Evolutionary conservation across 2,888 invertebrate species (phyloP).

Genomic region (Agrochola macilenta): DNA sequence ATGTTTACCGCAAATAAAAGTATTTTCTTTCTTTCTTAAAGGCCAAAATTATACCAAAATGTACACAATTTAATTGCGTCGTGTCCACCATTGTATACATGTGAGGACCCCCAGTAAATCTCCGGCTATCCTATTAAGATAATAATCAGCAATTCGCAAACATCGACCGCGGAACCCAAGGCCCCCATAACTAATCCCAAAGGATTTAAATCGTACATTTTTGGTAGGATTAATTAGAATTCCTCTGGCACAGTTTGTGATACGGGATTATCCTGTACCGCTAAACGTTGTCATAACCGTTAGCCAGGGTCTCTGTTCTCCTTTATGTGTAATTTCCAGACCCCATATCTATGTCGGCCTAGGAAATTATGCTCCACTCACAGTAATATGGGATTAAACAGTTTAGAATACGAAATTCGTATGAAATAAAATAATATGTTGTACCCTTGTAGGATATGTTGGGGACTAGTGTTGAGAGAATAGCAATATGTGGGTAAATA

Average conservation of each 20-base stretch:
- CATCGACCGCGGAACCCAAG: slow-evolving; percentile 76
- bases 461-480: slow-evolving; percentile 14
- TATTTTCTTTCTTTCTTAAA: not conserved
- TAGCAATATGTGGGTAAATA: slow-evolving; percentile 6
- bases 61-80: slow-evolving; percentile 47
- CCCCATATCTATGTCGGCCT: slow-evolving; percentile 54
- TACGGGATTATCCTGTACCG: slow-evolving; percentile 64
- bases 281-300: slow-evolving; percentile 66
- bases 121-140: slow-evolving; percentile 85
- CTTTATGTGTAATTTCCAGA: slow-evolving; percentile 58
- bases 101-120: slow-evolving; percentile 78
- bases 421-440: slow-evolving; percentile 50
- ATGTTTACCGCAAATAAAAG: no score
- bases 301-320: slow-evolving; percentile 49
- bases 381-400: slow-evolving; percentile 55
- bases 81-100: slow-evolving; percentile 47
- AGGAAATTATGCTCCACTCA: slow-evolving; percentile 56
- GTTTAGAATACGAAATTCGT: slow-evolving; percentile 46
- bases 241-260: slow-evolving; percentile 70
- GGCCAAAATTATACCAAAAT: slow-evolving; percentile 29
- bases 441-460: slow-evolving; percentile 17
- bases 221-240: slow-evolving; percentile 80
- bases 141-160: slow-evolving; percentile 85
- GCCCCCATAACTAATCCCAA: slow-evolving; percentile 67
- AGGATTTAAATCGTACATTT: slow-evolving; percentile 80